Percentiles rank a stretch among this genome's conserved stretches.
These are phyloP conservation scores for Athripsodes cinereus DNA, from an alignment of 2,888 invertebrate genomes.

Conservation along the genomic window DNA sequence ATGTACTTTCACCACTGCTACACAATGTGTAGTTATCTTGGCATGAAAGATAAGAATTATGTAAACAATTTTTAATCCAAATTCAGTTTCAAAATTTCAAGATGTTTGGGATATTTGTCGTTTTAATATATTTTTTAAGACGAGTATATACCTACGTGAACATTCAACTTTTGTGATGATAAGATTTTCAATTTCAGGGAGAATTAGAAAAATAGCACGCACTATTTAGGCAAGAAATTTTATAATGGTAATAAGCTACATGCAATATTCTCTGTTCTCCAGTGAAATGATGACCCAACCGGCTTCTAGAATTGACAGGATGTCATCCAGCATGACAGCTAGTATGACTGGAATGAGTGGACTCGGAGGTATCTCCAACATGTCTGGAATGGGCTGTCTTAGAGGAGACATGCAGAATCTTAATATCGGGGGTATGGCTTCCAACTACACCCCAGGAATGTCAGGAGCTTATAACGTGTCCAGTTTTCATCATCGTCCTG, in stretches of 20 bases:
- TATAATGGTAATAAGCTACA: not conserved
- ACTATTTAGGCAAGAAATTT: not conserved
- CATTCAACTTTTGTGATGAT: not conserved
- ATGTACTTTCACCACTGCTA: no score
- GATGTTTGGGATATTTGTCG: no score
- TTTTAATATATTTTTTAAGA: no score
- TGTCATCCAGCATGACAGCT: constrained; percentile 50
- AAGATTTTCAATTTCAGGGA: not conserved
- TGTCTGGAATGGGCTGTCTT: constrained; percentile 45
- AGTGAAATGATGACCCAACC: constrained; percentile 24
- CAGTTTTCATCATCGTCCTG: constrained; percentile 49
- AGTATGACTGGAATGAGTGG: constrained; percentile 49
- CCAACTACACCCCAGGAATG: constrained; percentile 48
- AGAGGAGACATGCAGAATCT: constrained; percentile 45
- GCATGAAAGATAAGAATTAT: no score
- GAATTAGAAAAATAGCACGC: not conserved
- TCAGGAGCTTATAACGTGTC: constrained; percentile 50
- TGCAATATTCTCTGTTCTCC: not conserved
- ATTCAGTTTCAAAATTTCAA: no score
- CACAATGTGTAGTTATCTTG: no score
- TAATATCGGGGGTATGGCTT: constrained; percentile 49
- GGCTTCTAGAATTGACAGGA: constrained; percentile 45
- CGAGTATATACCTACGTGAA: no score
- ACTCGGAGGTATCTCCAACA: constrained; percentile 44
- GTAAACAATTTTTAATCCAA: no score